phyloP scores from a whole-genome alignment of 2,797 vertebrate genomes.

The Anomalospiza imberbis region DNA sequence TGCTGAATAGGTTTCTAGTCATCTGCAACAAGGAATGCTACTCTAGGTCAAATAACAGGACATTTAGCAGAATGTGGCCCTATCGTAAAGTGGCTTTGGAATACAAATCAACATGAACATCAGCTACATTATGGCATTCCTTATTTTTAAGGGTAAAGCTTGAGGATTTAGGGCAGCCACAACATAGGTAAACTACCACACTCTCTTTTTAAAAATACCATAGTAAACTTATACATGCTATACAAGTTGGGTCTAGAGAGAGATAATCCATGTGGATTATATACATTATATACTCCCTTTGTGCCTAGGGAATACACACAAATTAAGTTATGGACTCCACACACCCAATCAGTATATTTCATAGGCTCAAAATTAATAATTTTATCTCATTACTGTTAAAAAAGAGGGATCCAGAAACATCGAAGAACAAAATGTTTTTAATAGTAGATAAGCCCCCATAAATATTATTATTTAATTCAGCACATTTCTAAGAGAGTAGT shows the following conservation, averaged over 20 bases:
- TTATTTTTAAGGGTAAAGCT: neutral
- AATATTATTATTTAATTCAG: neutral
- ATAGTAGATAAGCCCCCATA: neutral
- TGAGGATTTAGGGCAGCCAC: neutral
- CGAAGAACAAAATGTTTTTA: neutral
- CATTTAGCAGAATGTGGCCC: neutral
- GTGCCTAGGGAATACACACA: neutral
- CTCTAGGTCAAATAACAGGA: neutral
- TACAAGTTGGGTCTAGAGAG: neutral
- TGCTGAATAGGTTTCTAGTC: neutral
- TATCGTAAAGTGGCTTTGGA: neutral
- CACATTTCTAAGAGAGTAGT: neutral
- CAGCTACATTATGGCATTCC: neutral
- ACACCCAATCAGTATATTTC: neutral
- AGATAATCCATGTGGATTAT: neutral
- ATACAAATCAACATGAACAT: neutral
- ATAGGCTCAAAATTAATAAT: neutral
- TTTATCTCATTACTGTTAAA: neutral
- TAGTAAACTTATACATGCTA: neutral
- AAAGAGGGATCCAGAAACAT: neutral
- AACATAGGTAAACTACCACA: neutral
- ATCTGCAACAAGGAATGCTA: neutral
- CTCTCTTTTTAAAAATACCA: neutral
- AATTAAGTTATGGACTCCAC: neutral
- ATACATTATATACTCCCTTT: neutral